A percentile compares a stretch with the other conserved stretches of the same genome.
These are phyloP conservation scores for Heteropelma amictum DNA, from an alignment of 2,888 invertebrate genomes.

Conservation along the genomic window DNA sequence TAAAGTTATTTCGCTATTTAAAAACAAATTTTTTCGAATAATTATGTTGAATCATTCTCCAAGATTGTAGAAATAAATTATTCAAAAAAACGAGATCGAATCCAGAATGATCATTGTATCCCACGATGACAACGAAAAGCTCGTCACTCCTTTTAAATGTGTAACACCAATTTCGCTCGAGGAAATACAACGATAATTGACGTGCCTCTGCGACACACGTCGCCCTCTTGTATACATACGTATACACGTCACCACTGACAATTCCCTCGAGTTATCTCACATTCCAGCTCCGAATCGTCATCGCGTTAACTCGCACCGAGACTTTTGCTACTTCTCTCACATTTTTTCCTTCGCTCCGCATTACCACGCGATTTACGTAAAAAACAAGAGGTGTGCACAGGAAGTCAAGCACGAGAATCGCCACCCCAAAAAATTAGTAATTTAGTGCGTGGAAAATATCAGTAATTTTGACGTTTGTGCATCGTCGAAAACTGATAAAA, in stretches of 20 bases:
- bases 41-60: too few species aligned
- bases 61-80: background rate
- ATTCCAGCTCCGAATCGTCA: constrained; percentile 72
- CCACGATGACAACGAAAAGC: constrained; percentile 9
- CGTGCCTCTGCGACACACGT: constrained; percentile 48
- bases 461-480: too few species aligned
- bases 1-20: too few species aligned
- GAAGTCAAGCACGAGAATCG: too few species aligned
- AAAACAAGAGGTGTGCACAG: too few species aligned
- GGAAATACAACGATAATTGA: constrained; percentile 53
- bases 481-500: too few species aligned
- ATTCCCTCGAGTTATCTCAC: constrained; percentile 68
- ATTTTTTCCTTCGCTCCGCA: constrained; percentile 14
- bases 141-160: constrained; percentile 37
- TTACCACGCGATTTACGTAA: constrained; percentile 16
- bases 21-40: background rate
- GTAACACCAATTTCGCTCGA: constrained; percentile 46
- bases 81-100: background rate
- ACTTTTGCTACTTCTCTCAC: constrained; percentile 17
- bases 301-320: constrained; percentile 45
- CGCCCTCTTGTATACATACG: constrained; percentile 25
- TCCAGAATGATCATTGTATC: background rate
- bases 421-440: too few species aligned
- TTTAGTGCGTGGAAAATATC: too few species aligned
- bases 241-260: constrained; percentile 58